A percentile compares a stretch with the other conserved stretches of the same genome.
phyloP scores from a whole-genome alignment of 1,140 invertebrate genomes.

The Zaprionus vittiger region DNA sequence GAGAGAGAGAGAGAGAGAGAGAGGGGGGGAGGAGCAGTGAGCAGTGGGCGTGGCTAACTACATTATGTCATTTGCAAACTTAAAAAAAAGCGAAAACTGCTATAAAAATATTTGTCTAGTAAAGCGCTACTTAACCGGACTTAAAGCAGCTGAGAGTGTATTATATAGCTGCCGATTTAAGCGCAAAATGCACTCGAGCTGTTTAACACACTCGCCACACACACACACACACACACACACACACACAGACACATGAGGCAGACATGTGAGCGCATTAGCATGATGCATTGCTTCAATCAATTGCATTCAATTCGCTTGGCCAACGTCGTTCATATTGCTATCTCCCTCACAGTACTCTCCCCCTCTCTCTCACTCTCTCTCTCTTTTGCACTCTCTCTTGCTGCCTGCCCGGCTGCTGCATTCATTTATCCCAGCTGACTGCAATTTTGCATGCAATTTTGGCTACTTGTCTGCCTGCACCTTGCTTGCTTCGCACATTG shows the following conservation, averaged over 20 bases:
- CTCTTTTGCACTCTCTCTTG: conserved; percentile 3
- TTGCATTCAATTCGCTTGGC: conserved; percentile 42
- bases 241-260: neutral
- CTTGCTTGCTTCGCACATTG: conserved; percentile 40
- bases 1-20: neutral
- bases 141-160: neutral
- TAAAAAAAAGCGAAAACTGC: neutral
- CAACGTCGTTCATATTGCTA: conserved; percentile 30
- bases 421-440: neutral
- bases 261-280: conserved; percentile 23
- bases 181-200: conserved; percentile 10
- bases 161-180: neutral
- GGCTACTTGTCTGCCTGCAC: conserved; percentile 24
- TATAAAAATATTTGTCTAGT: neutral
- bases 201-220: neutral
- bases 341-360: neutral
- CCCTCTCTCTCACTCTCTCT: conserved; percentile 41
- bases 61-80: neutral
- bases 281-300: conserved; percentile 50
- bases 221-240: neutral
- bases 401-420: neutral
- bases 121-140: neutral
- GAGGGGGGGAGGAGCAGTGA: neutral
- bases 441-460: conserved; percentile 16
- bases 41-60: neutral